Evolutionary conservation across 2,888 invertebrate species (phyloP), one percentile per base, ranked within the genome.

Genomic region (Rosalia funebris): DNA sequence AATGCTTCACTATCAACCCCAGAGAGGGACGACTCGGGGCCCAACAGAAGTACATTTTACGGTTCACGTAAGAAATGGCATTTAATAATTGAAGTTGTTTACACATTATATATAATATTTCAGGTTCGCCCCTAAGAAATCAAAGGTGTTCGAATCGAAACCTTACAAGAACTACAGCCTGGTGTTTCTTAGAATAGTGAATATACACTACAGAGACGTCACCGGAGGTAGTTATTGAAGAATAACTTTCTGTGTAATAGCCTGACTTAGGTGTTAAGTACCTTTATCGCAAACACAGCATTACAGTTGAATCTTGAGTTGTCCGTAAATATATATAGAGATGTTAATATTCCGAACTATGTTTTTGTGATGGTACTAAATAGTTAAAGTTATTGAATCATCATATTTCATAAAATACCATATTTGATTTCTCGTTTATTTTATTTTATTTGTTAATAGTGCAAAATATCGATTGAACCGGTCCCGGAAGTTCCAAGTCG

Each of bases 201-300:
- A 62, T 36, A 42, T 68, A 0, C 61, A 65, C 16, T 68, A 62
- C 34, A 57, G 67, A 55, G 67, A 65, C 47, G 63, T 63, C 9
- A 32, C 56, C 1, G 25, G 63, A 15, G 60, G 57, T 61, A 17
- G n/a, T 42, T 25, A 9, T 25, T 25, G 3, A 25, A 25, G 9
- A 9, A 9, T 25, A 25, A n/a, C n/a, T n/a, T n/a, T n/a, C n/a
- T n/a, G n/a, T n/a, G n/a, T n/a, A n/a, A n/a, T n/a, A n/a, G n/a
- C n/a, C n/a, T n/a, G n/a, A n/a, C n/a, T n/a, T n/a, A n/a, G n/a
- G n/a, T n/a, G n/a, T n/a, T n/a, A n/a, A n/a, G n/a, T n/a, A n/a
- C n/a, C n/a, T n/a, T n/a, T n/a, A n/a, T n/a, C n/a, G n/a, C n/a
- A n/a, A n/a, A n/a, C n/a, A n/a, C n/a, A n/a, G n/a, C n/a, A n/a